Conservation (phyloP, 1,140 invertebrate species). For the Formica exsecta region DNA sequence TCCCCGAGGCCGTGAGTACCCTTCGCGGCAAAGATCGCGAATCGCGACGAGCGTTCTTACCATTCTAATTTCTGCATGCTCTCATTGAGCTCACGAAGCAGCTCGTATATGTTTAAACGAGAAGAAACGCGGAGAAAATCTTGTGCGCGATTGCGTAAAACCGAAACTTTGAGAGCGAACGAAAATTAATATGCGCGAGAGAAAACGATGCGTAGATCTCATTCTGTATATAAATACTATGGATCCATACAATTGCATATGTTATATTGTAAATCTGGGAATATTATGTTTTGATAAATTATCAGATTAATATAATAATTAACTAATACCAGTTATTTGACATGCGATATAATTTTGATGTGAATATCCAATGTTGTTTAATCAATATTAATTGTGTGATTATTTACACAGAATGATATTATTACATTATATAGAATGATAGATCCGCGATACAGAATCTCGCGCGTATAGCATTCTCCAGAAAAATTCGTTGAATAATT, state of each 20-base stretch:
- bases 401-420: neutral
- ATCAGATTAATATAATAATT: constrained; percentile 24
- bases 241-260: neutral
- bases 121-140: neutral
- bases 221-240: neutral
- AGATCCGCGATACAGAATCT: neutral
- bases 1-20: constrained; percentile 7
- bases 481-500: constrained; percentile 54
- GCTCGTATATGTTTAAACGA: constrained; percentile 13
- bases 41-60: constrained; percentile 41
- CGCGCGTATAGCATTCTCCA: neutral
- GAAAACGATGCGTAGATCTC: neutral
- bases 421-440: neutral
- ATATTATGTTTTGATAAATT: constrained; percentile 22
- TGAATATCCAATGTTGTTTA: constrained; percentile 15
- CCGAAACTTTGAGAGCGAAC: neutral
- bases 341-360: neutral
- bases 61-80: constrained; percentile 52
- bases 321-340: constrained; percentile 12
- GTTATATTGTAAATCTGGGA: neutral
- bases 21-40: constrained; percentile 34
- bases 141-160: neutral
- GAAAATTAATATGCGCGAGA: neutral
- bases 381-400: constrained; percentile 27
- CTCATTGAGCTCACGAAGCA: constrained; percentile 24